Base-by-base conservation (phyloP, 2,797 vertebrate genomes). In the Sebastes variabilis region DNA sequence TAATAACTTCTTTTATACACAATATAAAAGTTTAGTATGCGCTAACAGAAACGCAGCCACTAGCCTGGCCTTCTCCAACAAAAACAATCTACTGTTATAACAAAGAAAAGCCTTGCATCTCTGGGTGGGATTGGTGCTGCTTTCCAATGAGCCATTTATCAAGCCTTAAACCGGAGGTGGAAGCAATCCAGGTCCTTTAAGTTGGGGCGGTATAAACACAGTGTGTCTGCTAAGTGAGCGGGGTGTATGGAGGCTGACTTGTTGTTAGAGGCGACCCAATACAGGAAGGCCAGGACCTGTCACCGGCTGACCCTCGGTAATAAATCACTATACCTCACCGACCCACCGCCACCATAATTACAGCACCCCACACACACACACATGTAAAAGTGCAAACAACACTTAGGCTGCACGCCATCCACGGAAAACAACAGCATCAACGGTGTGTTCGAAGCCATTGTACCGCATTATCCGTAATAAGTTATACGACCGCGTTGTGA, bases 141-240 rank as follows among this genome's bases (percentile, higher is more conserved):
- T 90, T 95, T 86, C 89, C 90, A 93, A 94, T 92, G 91, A 94
- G 84, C 86, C 87, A 92, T 93, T 95, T 94, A 94, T 93, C 93
- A 93, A 89, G 76, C 81, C 83, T 81, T 80, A 88, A 87, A 74
- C 71, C 27, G 24, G 83, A 87, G 87, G 87, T 92, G 86, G 89
- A 88, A 80, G 82, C 82, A 82, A 90, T 90, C 84, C 84, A 81
- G 87, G 79, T 76, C 85, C 80, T 88, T 89, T 90, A 90, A 89
- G 86, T 81, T 79, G 86, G n/a, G 82, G 81, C 82, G 66, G 86
- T 85, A 90, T 89, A 90, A 93, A 91, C 92, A 91, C 91, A 76
- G 80, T 66, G 75, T 79, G 91, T 87, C 87, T 92, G 91, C 91
- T 95, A 95, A 95, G 91, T 94, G 93, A 94, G 84, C 86, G 74